phyloP scores from a whole-genome alignment of 2,797 vertebrate genomes.

The Sebastes minor region DNA sequence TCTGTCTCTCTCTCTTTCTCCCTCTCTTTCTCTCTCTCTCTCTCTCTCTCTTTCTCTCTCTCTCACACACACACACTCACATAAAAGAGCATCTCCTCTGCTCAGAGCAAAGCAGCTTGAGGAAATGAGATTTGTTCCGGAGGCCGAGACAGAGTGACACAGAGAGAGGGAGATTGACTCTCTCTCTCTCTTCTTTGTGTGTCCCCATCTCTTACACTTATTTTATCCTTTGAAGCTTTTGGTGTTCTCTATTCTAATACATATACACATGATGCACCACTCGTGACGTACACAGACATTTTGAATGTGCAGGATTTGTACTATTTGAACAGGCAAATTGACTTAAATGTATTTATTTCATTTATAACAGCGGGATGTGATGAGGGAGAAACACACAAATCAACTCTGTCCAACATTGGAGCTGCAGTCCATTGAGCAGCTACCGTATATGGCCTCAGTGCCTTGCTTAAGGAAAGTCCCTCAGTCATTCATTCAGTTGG shows the following conservation, averaged over 20 bases:
- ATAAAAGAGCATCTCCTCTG: slow-evolving; percentile 23
- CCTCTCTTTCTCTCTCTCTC: no score
- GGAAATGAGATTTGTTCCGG: slow-evolving; percentile 60
- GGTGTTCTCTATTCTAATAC: neutral
- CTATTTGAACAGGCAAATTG: neutral
- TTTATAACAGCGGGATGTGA: neutral
- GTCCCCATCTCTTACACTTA: neutral
- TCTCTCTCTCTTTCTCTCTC: no score
- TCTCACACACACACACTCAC: neutral
- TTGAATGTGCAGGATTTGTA: neutral
- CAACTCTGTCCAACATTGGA: neutral
- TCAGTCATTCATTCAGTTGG: neutral
- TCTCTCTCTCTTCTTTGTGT: neutral
- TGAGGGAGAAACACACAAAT: neutral
- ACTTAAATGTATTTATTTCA: neutral
- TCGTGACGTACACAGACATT: neutral
- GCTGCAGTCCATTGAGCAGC: neutral
- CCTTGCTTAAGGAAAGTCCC: neutral
- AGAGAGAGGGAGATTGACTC: neutral
- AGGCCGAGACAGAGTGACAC: slow-evolving; percentile 9
- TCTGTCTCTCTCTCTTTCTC: neutral
- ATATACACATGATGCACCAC: neutral
- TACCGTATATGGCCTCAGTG: neutral
- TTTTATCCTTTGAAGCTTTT: neutral
- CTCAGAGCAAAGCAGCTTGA: slow-evolving; percentile 45